Evolutionary conservation across 1,140 invertebrate genomes (phyloP), one percentile per base, ranked within the genome.

Genomic region (Bombyx mandarina): DNA sequence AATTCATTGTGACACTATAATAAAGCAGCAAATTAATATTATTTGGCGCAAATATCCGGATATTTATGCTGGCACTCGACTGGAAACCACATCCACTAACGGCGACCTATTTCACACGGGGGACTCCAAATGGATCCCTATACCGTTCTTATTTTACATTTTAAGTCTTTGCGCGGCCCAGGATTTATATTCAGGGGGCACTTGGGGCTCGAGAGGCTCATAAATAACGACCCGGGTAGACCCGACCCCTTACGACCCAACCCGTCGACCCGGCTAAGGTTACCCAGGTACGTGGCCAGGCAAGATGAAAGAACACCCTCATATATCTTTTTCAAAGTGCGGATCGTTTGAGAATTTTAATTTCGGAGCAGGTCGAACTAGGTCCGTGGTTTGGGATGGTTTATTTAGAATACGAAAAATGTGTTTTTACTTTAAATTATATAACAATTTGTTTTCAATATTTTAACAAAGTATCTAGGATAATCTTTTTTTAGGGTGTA

Each of bases 261-360:
- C 54, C 64, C 72, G 54, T 46, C 58, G 43, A 54, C 57, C 69
- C 77, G 79, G 69, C 81, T 82, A 81, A 86, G 82, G 81, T 81
- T 77, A 74, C 77, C 69, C 73, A 56, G 2, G 26, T 35, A 35
- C 26, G 26, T 35, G 69, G 44, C 46, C 62, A 63, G 77, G 76
- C 71, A 86, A 84, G 83, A 84, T 84, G 78, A 84, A 82, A 83
- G 81, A 84, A 83, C 69, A 71, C 79, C 79, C 78, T 69, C 73
- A 84, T 84, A 86, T 84, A 86, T 86, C 79, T 86, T 81, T 80
- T 86, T 82, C 79, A 77, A 86, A 84, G 83, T 80, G 80, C 65
- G 75, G 75, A 76, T 76, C 69, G 77, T 84, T 81, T 76, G 77
- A 82, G 82, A 84, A 84, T 86, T 86, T 86, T 84, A 86, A 86